These are phyloP conservation scores for Elaeidobius kamerunicus DNA, from an alignment of 2,888 invertebrate species.

Conservation along the genomic window DNA sequence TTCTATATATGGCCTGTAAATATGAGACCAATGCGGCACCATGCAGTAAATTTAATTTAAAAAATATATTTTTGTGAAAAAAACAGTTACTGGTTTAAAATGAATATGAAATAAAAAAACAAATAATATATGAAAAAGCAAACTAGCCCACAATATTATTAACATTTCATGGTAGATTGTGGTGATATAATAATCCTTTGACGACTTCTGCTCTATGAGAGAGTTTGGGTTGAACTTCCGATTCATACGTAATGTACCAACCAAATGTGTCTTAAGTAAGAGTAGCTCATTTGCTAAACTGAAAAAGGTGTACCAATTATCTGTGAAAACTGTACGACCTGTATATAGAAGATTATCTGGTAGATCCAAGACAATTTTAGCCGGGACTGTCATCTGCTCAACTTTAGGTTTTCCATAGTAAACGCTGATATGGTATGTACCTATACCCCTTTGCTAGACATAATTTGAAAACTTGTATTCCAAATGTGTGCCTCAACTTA, in stretches of 20 bases:
- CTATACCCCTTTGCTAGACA: constrained; percentile 33
- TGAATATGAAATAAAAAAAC: too few relatives aligned
- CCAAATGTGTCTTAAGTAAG: constrained; percentile 2
- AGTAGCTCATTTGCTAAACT: constrained; percentile 8
- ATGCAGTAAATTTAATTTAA: too few relatives aligned
- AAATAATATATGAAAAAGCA: too few relatives aligned
- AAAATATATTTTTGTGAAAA: too few relatives aligned
- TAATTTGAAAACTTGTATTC: constrained; percentile 38
- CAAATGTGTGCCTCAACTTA: constrained; percentile 33
- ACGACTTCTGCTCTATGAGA: not conserved
- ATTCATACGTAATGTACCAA: constrained; percentile 28
- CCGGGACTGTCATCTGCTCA: constrained; percentile 5
- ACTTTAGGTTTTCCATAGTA: constrained; percentile 9
- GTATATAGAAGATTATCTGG: constrained; percentile 5
- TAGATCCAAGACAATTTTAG: constrained; percentile 13
- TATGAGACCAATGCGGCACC: too few relatives aligned
- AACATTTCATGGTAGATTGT: too few relatives aligned
- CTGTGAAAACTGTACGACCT: constrained; percentile 16
- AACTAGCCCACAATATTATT: too few relatives aligned
- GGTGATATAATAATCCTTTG: too few relatives aligned
- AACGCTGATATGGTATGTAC: constrained; percentile 11
- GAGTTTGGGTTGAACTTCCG: constrained; percentile 28
- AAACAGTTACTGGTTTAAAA: too few relatives aligned
- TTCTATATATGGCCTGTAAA: too few relatives aligned
- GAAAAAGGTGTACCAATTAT: constrained; percentile 16